Evolutionary conservation across 2,888 invertebrate species (phyloP).

Genomic region (Epinotia nisella): DNA sequence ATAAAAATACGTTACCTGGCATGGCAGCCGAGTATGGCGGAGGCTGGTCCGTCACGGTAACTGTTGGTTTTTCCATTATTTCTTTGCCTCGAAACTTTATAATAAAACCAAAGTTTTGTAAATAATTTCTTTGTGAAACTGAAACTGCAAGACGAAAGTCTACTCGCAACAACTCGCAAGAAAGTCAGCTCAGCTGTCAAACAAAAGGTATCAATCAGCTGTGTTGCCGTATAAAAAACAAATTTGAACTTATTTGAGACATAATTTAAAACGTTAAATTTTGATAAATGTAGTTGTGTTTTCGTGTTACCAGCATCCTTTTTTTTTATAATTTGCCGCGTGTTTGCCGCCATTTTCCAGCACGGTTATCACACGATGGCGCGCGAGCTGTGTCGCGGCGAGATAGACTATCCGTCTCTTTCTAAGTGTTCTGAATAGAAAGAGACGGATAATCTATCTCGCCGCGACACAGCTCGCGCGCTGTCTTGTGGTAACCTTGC

Average conservation of each 20-base stretch:
- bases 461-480: no score
- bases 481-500: no score
- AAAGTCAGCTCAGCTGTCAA: conserved; percentile 49
- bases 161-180: not conserved
- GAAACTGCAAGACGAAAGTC: not conserved
- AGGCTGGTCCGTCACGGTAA: conserved; percentile 70
- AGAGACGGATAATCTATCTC: no score
- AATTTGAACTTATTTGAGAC: not conserved
- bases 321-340: no score
- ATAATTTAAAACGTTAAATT: not conserved
- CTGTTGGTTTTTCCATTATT: conserved; percentile 73
- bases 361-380: no score
- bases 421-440: no score
- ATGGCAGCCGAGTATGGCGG: conserved; percentile 82
- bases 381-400: no score
- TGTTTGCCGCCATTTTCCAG: no score
- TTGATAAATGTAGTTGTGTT: no score
- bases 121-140: conserved; percentile 31
- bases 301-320: no score
- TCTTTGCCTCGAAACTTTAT: conserved; percentile 21
- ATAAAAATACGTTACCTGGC: conserved; percentile 62
- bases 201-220: conserved; percentile 7
- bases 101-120: conserved; percentile 16
- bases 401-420: no score
- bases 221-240: conserved; percentile 32